Percentiles rank a stretch among this genome's conserved stretches.
phyloP scores from a whole-genome alignment of 2,888 invertebrate genomes.

The Amiota communis region DNA sequence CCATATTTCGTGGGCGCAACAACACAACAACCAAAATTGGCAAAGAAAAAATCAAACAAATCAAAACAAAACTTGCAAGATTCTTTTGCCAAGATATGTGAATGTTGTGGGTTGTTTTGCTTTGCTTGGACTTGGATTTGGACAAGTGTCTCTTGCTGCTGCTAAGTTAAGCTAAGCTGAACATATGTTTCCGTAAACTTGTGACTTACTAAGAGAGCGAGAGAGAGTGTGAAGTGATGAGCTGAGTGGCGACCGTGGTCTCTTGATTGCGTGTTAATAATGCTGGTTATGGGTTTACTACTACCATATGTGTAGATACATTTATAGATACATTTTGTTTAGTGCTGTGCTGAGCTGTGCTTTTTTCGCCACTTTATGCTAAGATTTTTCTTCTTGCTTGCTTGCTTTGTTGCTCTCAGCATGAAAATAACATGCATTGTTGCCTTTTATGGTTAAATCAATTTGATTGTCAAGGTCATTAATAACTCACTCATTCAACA shows the following conservation, averaged over 20 bases:
- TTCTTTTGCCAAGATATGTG: not conserved
- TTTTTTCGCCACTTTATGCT: too few relatives aligned
- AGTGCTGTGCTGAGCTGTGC: too few relatives aligned
- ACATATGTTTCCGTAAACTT: too few relatives aligned
- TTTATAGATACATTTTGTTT: too few relatives aligned
- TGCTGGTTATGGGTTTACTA: too few relatives aligned
- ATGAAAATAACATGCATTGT: slow-evolving; percentile 27
- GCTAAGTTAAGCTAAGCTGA: too few relatives aligned
- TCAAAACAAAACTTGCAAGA: not conserved
- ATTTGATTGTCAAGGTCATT: slow-evolving; percentile 65
- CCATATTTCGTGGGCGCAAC: not conserved
- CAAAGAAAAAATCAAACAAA: slow-evolving; percentile 44
- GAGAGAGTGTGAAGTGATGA: too few relatives aligned
- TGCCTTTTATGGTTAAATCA: slow-evolving; percentile 57
- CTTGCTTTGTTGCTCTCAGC: not conserved
- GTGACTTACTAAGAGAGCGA: too few relatives aligned
- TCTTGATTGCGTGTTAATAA: too few relatives aligned
- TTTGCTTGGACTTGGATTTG: slow-evolving; percentile 6
- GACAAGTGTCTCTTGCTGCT: not conserved
- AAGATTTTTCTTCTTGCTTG: too few relatives aligned
- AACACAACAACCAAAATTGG: slow-evolving; percentile 52
- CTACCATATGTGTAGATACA: too few relatives aligned
- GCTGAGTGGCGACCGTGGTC: too few relatives aligned
- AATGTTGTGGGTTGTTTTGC: not conserved
- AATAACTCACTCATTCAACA: not conserved